Percentiles rank a stretch among this genome's conserved stretches.
Evolutionary conservation across 2,888 invertebrate genomes (phyloP).

Genomic region (Dendrolimus pini): DNA sequence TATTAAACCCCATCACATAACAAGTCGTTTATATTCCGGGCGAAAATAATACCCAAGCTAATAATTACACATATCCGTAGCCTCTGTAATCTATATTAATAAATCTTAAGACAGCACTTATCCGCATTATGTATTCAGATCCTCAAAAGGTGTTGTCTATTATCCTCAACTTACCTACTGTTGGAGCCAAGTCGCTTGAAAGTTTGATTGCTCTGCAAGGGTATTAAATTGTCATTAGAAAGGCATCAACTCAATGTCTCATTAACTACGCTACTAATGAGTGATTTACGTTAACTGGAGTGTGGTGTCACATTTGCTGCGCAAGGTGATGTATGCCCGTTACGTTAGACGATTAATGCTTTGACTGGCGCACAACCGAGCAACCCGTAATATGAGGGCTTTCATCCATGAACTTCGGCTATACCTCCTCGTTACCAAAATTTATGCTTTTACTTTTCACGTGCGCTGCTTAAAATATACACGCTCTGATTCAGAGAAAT

Average conservation of each 20-base stretch:
- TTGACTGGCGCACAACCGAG: slow-evolving; percentile 30
- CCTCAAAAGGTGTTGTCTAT: slow-evolving; percentile 49
- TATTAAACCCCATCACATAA: too few species aligned
- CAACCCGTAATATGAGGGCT: slow-evolving; percentile 46
- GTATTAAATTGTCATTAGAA: slow-evolving; percentile 65
- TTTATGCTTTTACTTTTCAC: slow-evolving; percentile 36
- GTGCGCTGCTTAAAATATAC: slow-evolving; percentile 8
- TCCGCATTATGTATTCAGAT: slow-evolving; percentile 47
- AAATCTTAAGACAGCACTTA: slow-evolving; percentile 49
- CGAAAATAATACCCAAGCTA: slow-evolving; percentile 4
- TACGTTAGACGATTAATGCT: slow-evolving; percentile 35
- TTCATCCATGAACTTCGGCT: slow-evolving; percentile 42
- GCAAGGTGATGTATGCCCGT: slow-evolving; percentile 39
- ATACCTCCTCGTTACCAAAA: slow-evolving; percentile 38
- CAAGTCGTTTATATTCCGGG: neutral
- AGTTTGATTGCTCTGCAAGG: slow-evolving; percentile 61
- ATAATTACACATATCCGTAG: slow-evolving; percentile 27
- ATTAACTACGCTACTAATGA: slow-evolving; percentile 56
- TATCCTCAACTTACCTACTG: slow-evolving; percentile 43
- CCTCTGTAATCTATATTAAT: slow-evolving; percentile 25
- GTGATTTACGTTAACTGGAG: slow-evolving; percentile 59
- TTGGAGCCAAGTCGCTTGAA: slow-evolving; percentile 41
- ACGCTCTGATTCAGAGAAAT: slow-evolving; percentile 10
- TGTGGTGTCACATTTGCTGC: slow-evolving; percentile 44
- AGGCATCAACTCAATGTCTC: slow-evolving; percentile 48